These are phyloP conservation scores for Dicrurus megarhynchus DNA, from an alignment of 2,113 vertebrate genomes.

Conservation along the genomic window DNA sequence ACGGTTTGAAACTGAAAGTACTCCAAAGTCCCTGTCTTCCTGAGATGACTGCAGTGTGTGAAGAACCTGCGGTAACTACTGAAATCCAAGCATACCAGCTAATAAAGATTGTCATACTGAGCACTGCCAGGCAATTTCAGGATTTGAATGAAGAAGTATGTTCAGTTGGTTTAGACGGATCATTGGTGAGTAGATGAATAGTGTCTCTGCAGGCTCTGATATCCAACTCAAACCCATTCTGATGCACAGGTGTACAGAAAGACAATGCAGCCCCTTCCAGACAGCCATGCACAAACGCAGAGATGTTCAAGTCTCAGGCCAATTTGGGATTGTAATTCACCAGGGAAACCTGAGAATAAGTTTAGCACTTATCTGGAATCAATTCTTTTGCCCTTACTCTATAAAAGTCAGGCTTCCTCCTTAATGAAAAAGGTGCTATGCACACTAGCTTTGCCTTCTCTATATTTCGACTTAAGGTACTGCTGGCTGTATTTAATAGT, in stretches of 20 bases:
- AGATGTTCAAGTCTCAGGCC: neutral
- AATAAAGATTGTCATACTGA: neutral
- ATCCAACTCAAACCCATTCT: neutral
- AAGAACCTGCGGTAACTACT: neutral
- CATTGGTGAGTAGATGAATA: neutral
- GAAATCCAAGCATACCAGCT: neutral
- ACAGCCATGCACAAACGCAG: neutral
- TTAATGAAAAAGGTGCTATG: conserved; percentile 16
- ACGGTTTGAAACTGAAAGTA: neutral
- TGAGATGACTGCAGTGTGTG: neutral
- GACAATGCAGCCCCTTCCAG: neutral
- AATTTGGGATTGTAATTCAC: neutral
- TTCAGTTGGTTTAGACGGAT: neutral
- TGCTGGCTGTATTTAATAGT: conserved; percentile 36
- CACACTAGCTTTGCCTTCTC: conserved; percentile 39
- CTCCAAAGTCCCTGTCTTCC: neutral
- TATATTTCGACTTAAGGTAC: neutral
- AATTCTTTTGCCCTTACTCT: neutral
- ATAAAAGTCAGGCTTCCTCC: conserved; percentile 16
- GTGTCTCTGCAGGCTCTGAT: neutral
- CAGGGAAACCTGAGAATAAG: conserved; percentile 5
- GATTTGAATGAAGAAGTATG: neutral
- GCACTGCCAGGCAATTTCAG: neutral
- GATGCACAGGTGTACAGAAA: neutral
- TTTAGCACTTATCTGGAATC: conserved; percentile 38